Base-by-base conservation (phyloP, 2,888 invertebrate species). In the Gerosis bhagava region DNA sequence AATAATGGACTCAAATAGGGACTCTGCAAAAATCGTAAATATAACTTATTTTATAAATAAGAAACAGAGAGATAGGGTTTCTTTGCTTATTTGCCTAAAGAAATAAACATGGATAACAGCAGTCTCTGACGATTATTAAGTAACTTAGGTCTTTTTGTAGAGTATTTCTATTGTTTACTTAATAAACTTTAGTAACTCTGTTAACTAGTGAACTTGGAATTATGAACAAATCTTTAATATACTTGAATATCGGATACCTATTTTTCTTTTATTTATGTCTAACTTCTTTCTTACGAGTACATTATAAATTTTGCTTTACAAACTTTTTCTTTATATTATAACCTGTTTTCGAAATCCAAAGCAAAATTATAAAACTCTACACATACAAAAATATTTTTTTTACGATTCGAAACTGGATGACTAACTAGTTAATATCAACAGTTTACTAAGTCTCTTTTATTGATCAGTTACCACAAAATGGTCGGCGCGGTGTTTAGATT, bases 381-480 rank as follows among this genome's bases (percentile, higher is more conserved):
- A 44, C 58, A 57, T 76, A 77, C 67, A 75, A 76, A 75, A 77
- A 77, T 74, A 77, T 65, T 19, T 59, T 58, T n/a, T 67, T 57
- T 49, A 35, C 56, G 53, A 52, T 57, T 56, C 53, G 48, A 49
- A 58, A 57, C 54, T 57, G 53, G 53, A 55, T 53, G 42, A 53
- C 60, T 63, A 60, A 47, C 54, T 63, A 25, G 24, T 13, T 31
- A 45, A 45, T 45, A 45, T 37, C 31, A 37, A 45, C 37, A 37
- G 35, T 45, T 31, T 8, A 8, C n/a, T 44, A 29, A 35, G 45
- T 45, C 28, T 37, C 29, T 45, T 37, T 24, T 17, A 29, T 21
- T 6, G 19, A 19, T 32, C 19, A 13, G 19, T 13, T 35, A 45
- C 45, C 45, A 39, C 35, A 39, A 19, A 35, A 25, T 19, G 10